Evolutionary conservation across 2,797 vertebrate genomes (phyloP).

Genomic region (Chelonia mydas): DNA sequence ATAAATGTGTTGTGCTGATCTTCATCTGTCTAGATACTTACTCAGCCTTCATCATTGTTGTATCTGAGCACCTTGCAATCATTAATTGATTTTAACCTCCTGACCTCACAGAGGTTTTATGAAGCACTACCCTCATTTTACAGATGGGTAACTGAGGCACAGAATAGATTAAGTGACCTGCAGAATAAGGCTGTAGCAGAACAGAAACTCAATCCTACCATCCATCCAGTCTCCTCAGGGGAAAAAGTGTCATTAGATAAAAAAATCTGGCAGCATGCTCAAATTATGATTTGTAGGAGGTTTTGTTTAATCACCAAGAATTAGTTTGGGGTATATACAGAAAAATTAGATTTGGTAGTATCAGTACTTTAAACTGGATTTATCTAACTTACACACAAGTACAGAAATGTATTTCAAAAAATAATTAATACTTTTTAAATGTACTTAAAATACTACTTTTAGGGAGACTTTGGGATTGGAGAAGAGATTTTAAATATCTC

Average conservation of each 20-base stretch:
- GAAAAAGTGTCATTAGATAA: background rate
- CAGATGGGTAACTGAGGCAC: background rate
- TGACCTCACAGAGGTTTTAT: background rate
- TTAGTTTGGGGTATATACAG: background rate
- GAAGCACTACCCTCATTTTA: background rate
- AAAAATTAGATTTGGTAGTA: constrained; percentile 2
- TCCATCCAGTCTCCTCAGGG: background rate
- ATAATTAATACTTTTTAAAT: background rate
- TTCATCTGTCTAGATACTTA: background rate
- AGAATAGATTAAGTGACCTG: background rate
- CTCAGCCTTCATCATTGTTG: background rate
- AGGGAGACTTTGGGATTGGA: background rate
- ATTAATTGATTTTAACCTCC: background rate
- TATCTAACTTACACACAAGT: background rate
- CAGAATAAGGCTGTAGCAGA: background rate
- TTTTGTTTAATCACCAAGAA: background rate
- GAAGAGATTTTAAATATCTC: background rate
- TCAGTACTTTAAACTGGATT: background rate
- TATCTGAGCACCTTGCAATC: background rate
- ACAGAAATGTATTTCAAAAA: background rate
- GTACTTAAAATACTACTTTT: background rate
- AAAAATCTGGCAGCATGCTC: background rate
- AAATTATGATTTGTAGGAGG: background rate
- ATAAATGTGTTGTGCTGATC: background rate
- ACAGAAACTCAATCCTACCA: background rate